These are phyloP conservation scores for Dendrolimus pini DNA, from an alignment of 2,888 invertebrate species.

Conservation along the genomic window DNA sequence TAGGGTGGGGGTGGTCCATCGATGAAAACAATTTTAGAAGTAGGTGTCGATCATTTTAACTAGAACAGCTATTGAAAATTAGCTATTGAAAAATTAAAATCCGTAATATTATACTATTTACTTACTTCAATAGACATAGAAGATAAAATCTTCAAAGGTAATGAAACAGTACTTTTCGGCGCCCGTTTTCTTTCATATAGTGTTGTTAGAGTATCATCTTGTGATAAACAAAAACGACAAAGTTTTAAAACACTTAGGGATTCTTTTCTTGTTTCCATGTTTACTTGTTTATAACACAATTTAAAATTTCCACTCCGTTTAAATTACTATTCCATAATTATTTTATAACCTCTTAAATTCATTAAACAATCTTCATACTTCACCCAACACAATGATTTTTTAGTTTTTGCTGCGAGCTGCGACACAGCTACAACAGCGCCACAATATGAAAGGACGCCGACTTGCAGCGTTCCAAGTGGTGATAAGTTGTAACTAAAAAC, in stretches of 20 bases:
- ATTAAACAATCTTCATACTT: constrained; percentile 18
- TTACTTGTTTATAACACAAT: constrained; percentile 19
- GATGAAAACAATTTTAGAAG: too few relatives aligned
- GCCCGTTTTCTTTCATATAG: constrained; percentile 79
- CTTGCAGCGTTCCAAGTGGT: constrained; percentile 22
- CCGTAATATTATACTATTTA: constrained; percentile 2
- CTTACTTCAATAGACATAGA: constrained; percentile 86
- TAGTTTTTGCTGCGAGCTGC: background rate
- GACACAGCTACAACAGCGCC: constrained; percentile 34
- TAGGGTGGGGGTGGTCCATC: too few relatives aligned
- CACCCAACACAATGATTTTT: constrained; percentile 15
- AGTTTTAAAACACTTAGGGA: constrained; percentile 79
- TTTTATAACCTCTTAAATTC: constrained; percentile 43
- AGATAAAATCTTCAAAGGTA: constrained; percentile 86
- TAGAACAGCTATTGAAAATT: too few relatives aligned
- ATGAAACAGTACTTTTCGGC: constrained; percentile 78
- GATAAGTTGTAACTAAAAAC: constrained; percentile 14
- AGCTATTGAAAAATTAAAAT: too few relatives aligned
- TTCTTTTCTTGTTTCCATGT: constrained; percentile 79
- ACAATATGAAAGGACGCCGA: constrained; percentile 24
- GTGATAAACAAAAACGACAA: constrained; percentile 85
- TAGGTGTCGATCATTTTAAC: too few relatives aligned
- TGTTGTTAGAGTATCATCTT: constrained; percentile 78
- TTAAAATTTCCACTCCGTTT: constrained; percentile 15
- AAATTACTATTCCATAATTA: constrained; percentile 18